These are phyloP conservation scores for Eupithecia inturbata DNA, from an alignment of 2,888 invertebrate species.

Conservation along the genomic window DNA sequence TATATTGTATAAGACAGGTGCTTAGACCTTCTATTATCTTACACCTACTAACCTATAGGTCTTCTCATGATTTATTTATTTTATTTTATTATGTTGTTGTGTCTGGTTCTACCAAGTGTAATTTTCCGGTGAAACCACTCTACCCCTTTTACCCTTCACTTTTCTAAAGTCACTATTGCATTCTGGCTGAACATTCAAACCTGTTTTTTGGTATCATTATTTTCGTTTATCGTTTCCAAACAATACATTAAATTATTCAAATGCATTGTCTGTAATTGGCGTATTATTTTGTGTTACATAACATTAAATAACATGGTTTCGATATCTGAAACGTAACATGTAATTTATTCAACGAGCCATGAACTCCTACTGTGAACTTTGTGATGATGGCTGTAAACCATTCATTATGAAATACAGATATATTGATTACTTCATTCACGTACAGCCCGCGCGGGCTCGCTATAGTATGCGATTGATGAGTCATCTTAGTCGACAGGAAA, in stretches of 20 bases:
- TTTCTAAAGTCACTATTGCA: background rate
- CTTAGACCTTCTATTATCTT: no score
- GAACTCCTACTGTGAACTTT: conserved; percentile 44
- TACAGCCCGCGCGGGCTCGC: background rate
- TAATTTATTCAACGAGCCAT: conserved; percentile 56
- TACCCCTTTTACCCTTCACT: background rate
- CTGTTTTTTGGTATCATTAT: background rate
- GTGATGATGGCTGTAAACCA: conserved; percentile 19
- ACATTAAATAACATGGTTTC: conserved; percentile 48
- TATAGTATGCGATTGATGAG: background rate
- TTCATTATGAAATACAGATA: background rate
- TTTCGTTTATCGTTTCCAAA: background rate
- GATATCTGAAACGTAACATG: conserved; percentile 49
- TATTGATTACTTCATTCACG: background rate
- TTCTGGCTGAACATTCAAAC: background rate
- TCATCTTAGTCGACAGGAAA: background rate
- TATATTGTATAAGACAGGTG: no score
- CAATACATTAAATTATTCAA: conserved; percentile 5
- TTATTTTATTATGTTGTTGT: no score
- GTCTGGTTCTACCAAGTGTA: no score
- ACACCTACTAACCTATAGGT: no score
- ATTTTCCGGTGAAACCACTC: no score
- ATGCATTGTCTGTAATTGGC: conserved; percentile 40
- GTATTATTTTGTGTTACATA: conserved; percentile 49
- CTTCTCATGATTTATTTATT: no score